Evolutionary conservation across 2,113 vertebrate genomes (phyloP), one percentile per base, ranked within the genome.

Genomic region (Lophochroa leadbeateri): DNA sequence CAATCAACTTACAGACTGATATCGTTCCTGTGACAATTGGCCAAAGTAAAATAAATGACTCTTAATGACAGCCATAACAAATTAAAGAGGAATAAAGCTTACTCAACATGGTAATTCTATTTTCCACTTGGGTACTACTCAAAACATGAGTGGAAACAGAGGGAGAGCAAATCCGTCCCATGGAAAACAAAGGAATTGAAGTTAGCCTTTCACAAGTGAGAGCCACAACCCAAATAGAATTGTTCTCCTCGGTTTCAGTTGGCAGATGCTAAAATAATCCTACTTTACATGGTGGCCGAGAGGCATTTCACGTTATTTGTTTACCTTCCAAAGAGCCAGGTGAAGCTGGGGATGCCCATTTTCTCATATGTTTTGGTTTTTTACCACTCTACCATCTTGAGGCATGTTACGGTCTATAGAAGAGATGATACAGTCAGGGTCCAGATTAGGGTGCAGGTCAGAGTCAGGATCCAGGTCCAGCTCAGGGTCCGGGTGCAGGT

Each of bases 31-130:
- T 94, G 71, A 83, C 91, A 85, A 92, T 76, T 94, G 94, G 49
- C 71, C 75, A 68, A 96, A 97, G 92, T 74, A 88, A 96, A 96
- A 96, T 81, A 95, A 82, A 89, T 90, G 67, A 50, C 88, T 80
- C 69, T 33, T 96, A 96, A 95, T 92, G 93, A 86, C 70, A 87
- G 65, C 23, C 46, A 72, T 94, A 82, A 86, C 96, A 85, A 96
- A 97, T 97, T 97, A 97, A 97, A 97, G 89, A 85, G 52, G 88
- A 96, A 95, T 97, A 97, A 97, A 97, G 80, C 70, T 94, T 97
- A 92, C 89, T 97, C 96, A 94, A 83, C 89, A 96, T 69, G 82
- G 92, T 97, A 97, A 96, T 96, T 96, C 92, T 92, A 95, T 95
- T 96, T 97, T 97, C 94, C 96, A 96, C 97, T 97, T 95, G 97